Evolutionary conservation across 1,140 invertebrate species (phyloP).

Genomic region (Chironomus striatipennis): DNA sequence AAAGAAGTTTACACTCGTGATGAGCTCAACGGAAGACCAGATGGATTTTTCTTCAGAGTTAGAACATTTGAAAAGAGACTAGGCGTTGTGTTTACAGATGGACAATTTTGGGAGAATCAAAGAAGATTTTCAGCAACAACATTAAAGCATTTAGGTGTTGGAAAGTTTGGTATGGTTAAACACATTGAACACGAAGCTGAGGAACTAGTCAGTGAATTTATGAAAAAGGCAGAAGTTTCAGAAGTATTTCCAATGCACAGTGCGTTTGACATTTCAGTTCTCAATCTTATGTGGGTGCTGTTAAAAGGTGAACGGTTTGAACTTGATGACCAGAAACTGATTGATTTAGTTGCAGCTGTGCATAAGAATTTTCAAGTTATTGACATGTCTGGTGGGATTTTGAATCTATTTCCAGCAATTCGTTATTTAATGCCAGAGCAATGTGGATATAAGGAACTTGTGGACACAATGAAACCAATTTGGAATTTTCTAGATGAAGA

Average conservation of each 20-base stretch:
- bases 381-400: conserved; percentile 56
- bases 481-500: conserved; percentile 42
- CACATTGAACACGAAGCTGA: conserved; percentile 45
- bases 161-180: conserved; percentile 44
- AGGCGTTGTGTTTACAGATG: conserved; percentile 52
- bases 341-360: conserved; percentile 45
- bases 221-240: conserved; percentile 26
- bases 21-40: conserved; percentile 59
- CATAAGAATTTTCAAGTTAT: conserved; percentile 48
- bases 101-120: conserved; percentile 46
- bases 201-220: conserved; percentile 39
- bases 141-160: conserved; percentile 48
- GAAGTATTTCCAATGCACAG: conserved; percentile 42
- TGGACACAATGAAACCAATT: conserved; percentile 38
- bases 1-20: conserved; percentile 50
- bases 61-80: conserved; percentile 53
- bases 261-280: conserved; percentile 50
- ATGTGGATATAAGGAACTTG: conserved; percentile 48
- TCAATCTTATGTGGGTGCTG: conserved; percentile 65
- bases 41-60: conserved; percentile 56
- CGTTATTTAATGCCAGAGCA: conserved; percentile 49
- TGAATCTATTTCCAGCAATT: conserved; percentile 57
- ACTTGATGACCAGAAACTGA: conserved; percentile 45
- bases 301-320: conserved; percentile 56
- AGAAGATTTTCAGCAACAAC: conserved; percentile 48